Evolutionary conservation across 2,113 vertebrate species (phyloP).

Genomic region (Chunga burmeisteri): DNA sequence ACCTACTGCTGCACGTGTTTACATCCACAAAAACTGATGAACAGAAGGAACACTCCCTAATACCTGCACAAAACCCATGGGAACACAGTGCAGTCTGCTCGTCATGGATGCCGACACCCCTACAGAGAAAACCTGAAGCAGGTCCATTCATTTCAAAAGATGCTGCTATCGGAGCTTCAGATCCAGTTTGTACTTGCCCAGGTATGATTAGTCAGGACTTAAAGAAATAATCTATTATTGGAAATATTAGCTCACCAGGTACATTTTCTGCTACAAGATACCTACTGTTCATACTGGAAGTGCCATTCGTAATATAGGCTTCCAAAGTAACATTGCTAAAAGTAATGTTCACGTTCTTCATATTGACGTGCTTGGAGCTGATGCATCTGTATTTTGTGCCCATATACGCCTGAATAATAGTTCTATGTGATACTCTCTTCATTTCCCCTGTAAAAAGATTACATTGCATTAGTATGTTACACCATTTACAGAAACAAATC

Average conservation of each 20-base stretch:
- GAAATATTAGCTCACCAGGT: neutral
- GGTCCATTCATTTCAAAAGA: neutral
- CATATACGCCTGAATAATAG: slow-evolving; percentile 75
- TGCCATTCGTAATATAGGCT: slow-evolving; percentile 81
- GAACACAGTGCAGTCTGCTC: neutral
- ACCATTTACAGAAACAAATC: neutral
- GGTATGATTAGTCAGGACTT: neutral
- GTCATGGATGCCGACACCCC: neutral
- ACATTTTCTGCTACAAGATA: neutral
- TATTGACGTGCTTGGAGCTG: slow-evolving; percentile 50
- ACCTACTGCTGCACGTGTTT: neutral
- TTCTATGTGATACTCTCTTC: neutral
- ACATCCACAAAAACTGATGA: neutral
- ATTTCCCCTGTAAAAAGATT: neutral
- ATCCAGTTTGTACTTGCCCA: neutral
- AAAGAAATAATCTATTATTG: neutral
- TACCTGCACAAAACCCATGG: neutral
- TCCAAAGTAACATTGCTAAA: slow-evolving; percentile 81
- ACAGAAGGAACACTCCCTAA: neutral
- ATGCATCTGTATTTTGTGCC: slow-evolving; percentile 85
- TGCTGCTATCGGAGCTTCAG: neutral
- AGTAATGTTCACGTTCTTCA: slow-evolving; percentile 64
- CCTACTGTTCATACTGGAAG: slow-evolving; percentile 82
- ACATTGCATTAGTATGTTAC: neutral
- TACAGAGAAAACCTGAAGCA: neutral